phyloP scores from a whole-genome alignment of 2,888 invertebrate species.

The Lysandra bellargus region DNA sequence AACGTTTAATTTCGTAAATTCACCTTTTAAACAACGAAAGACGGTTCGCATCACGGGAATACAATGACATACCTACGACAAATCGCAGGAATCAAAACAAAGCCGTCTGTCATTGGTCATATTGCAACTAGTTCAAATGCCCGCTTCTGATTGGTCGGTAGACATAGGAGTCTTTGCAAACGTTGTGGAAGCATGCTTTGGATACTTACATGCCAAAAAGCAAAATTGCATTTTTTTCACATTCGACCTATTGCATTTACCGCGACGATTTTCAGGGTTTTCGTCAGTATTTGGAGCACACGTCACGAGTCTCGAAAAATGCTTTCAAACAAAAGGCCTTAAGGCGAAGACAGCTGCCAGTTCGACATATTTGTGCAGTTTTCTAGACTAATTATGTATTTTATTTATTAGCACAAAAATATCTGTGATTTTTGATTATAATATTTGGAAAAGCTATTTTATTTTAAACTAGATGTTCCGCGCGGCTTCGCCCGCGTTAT shows the following conservation, averaged over 20 bases:
- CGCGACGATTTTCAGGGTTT: slow-evolving; percentile 2
- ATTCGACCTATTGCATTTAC: neutral
- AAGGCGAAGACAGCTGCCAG: too few species aligned
- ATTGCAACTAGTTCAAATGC: slow-evolving; percentile 20
- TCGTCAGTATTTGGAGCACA: too few species aligned
- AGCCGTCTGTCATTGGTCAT: slow-evolving; percentile 16
- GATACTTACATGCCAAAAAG: slow-evolving; percentile 13
- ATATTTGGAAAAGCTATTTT: too few species aligned
- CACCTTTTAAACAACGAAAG: neutral
- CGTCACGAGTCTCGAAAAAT: too few species aligned
- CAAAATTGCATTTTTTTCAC: neutral
- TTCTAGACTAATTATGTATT: too few species aligned
- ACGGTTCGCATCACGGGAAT: slow-evolving; percentile 6
- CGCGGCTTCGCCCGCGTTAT: too few species aligned
- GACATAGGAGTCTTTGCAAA: slow-evolving; percentile 16
- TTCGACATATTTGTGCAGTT: too few species aligned
- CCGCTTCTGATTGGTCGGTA: slow-evolving; percentile 18
- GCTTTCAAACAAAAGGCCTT: too few species aligned
- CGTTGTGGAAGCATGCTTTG: slow-evolving; percentile 3
- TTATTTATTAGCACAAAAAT: too few species aligned
- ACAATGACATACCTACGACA: slow-evolving; percentile 15
- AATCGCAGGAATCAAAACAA: slow-evolving; percentile 19
- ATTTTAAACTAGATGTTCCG: too few species aligned
- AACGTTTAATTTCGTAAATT: slow-evolving; percentile 22
- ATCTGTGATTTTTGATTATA: too few species aligned